Evolutionary conservation across 2,113 vertebrate genomes (phyloP).

Genomic region (Gymnarchus niloticus): DNA sequence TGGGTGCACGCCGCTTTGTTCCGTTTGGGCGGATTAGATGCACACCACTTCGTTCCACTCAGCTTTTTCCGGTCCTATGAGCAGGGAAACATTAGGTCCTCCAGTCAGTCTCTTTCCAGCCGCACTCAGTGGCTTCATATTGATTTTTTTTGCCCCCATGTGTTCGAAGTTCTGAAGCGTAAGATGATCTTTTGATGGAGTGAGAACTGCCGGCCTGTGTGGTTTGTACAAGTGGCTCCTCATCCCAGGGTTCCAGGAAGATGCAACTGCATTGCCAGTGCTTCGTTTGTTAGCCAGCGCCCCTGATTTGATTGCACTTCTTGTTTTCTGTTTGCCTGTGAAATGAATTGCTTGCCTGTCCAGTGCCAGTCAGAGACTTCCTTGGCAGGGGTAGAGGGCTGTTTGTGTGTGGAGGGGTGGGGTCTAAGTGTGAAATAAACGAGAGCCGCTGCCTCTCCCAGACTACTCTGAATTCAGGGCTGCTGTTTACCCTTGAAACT

Average conservation of each 20-base stretch:
- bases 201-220: not conserved
- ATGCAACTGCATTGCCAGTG: no score
- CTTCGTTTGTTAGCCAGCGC: not conserved
- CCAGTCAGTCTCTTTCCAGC: not conserved
- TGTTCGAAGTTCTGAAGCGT: not conserved
- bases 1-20: no score
- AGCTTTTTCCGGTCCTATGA: not conserved
- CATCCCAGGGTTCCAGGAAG: not conserved
- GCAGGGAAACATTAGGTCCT: not conserved
- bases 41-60: not conserved
- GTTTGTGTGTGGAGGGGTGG: not conserved
- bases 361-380: constrained; percentile 9
- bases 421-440: not conserved
- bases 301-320: not conserved
- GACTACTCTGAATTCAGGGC: no score
- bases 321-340: not conserved
- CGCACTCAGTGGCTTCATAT: not conserved
- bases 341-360: not conserved
- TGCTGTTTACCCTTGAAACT: no score
- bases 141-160: not conserved
- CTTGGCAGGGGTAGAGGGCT: not conserved
- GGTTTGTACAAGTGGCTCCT: not conserved
- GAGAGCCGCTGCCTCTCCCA: not conserved
- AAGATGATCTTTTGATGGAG: not conserved
- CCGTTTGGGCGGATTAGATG: no score